Evolutionary conservation across 2,797 vertebrate genomes (phyloP).

Genomic region (Cryptoprocta ferox): DNA sequence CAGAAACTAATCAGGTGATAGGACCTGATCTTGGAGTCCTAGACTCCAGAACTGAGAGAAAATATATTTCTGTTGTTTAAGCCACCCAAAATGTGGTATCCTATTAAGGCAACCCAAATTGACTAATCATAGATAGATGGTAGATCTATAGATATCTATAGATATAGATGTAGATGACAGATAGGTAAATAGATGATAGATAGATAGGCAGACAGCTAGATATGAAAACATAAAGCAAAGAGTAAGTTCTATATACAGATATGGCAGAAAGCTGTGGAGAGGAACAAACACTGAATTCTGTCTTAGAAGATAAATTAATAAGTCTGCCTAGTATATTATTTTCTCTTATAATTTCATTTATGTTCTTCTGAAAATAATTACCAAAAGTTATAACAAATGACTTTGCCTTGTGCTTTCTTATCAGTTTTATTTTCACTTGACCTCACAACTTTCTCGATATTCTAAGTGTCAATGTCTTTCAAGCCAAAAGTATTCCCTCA

Average conservation of each 20-base stretch:
- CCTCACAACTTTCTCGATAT: background rate
- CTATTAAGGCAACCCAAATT: background rate
- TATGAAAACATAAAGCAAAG: background rate
- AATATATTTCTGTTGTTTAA: background rate
- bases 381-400: background rate
- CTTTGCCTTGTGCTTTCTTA: background rate
- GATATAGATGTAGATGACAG: too few species aligned
- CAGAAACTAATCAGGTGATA: background rate
- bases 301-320: background rate
- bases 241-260: background rate
- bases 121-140: background rate
- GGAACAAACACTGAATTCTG: background rate
- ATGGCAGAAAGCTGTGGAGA: background rate
- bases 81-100: background rate
- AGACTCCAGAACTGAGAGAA: background rate
- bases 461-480: background rate
- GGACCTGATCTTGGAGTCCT: background rate
- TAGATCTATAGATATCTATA: background rate
- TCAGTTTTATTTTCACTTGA: background rate
- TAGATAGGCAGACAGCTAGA: background rate
- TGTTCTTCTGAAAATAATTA: background rate
- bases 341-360: background rate
- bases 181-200: too few species aligned
- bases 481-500: background rate
- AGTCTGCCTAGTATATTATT: background rate